These are phyloP conservation scores for Scalopus aquaticus DNA, from an alignment of 2,113 vertebrate species.

Conservation along the genomic window DNA sequence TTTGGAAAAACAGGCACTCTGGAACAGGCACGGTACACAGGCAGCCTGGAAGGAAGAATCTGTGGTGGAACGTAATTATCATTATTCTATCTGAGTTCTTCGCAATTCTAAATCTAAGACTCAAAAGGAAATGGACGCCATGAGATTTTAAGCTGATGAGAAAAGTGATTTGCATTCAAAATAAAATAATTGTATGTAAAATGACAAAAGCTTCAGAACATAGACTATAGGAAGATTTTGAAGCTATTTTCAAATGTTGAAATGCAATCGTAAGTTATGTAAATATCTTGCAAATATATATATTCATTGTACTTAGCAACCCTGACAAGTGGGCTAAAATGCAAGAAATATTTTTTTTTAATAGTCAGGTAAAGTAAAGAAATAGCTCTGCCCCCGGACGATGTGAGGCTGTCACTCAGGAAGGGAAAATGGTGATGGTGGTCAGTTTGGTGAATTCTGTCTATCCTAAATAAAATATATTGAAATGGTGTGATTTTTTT, in stretches of 20 bases:
- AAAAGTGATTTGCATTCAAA: not conserved
- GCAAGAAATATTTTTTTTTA: not conserved
- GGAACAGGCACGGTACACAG: not conserved
- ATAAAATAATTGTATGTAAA: not conserved
- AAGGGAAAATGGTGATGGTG: not conserved
- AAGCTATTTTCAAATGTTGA: not conserved
- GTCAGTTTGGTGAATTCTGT: not conserved
- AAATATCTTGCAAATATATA: not conserved
- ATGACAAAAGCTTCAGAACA: not conserved
- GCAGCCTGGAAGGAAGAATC: not conserved
- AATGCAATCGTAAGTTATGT: not conserved
- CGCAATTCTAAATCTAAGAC: not conserved
- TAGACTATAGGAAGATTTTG: not conserved
- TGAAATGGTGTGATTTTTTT: slow-evolving; percentile 23
- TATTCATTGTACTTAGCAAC: slow-evolving; percentile 20
- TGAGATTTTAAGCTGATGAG: not conserved
- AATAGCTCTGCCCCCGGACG: not conserved
- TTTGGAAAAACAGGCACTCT: not conserved
- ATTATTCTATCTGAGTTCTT: not conserved
- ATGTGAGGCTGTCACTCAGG: not conserved
- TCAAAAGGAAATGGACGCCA: not conserved
- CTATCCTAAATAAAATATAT: not conserved
- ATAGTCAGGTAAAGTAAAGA: not conserved
- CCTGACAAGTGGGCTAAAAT: not conserved
- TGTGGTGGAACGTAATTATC: not conserved